These are phyloP conservation scores for Eueides isabella DNA, from an alignment of 1,140 invertebrate genomes.

Conservation along the genomic window DNA sequence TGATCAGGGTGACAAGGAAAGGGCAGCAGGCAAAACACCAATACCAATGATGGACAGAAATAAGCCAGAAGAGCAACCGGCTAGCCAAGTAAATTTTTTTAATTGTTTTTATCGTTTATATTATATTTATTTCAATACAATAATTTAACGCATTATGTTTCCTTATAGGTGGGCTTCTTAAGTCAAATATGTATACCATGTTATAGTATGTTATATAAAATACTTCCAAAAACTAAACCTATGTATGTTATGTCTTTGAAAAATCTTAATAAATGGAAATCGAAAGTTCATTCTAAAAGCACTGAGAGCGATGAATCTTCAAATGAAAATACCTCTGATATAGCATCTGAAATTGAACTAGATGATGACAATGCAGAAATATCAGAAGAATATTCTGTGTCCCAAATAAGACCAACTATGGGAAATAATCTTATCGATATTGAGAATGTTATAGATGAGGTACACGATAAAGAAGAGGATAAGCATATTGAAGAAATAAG, in stretches of 20 bases:
- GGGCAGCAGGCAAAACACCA: constrained; percentile 85
- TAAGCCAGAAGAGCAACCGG: constrained; percentile 87
- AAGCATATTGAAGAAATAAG: constrained; percentile 33
- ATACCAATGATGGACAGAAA: constrained; percentile 93
- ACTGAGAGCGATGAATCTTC: constrained; percentile 21
- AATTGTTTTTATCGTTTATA: not conserved
- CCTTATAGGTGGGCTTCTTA: constrained; percentile 88
- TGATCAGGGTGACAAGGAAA: constrained; percentile 90
- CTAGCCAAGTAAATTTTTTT: constrained; percentile 84
- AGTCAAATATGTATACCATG: constrained; percentile 92
- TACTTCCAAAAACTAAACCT: constrained; percentile 88
- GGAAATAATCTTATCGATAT: not conserved
- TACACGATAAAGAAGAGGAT: constrained; percentile 16
- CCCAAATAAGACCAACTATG: not conserved
- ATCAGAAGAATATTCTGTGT: not conserved
- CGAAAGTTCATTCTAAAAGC: constrained; percentile 61
- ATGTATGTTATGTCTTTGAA: constrained; percentile 86
- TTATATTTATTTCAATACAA: not conserved
- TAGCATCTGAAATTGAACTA: constrained; percentile 32
- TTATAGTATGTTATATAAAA: constrained; percentile 86
- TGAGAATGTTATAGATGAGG: constrained; percentile 8
- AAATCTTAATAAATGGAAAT: constrained; percentile 84
- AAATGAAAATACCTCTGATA: constrained; percentile 28
- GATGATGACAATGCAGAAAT: constrained; percentile 23
- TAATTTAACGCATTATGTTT: not conserved